phyloP scores from a whole-genome alignment of 2,113 vertebrate species.

The Solea solea region DNA sequence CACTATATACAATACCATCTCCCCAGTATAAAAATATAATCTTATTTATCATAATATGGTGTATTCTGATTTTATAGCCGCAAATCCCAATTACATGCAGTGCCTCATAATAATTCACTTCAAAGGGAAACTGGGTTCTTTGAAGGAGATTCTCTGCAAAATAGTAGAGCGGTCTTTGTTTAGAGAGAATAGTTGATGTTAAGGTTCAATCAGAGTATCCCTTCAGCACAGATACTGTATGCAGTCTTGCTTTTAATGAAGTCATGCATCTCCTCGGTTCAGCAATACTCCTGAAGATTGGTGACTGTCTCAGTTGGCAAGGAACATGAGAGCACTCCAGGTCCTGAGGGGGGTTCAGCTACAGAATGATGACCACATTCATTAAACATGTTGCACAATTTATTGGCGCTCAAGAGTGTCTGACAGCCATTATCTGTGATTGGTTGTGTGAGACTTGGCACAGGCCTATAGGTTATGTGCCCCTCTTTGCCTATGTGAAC shows the following conservation, averaged over 20 bases:
- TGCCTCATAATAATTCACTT: slow-evolving; percentile 34
- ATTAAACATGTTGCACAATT: slow-evolving; percentile 44
- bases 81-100: slow-evolving; percentile 11
- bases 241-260: slow-evolving; percentile 54
- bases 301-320: slow-evolving; percentile 18
- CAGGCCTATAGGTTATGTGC: neutral
- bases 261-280: slow-evolving; percentile 37
- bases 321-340: slow-evolving; percentile 30
- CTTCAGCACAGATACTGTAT: slow-evolving; percentile 22
- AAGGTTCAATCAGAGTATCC: slow-evolving; percentile 38
- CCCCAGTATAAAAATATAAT: neutral
- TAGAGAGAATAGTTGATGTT: slow-evolving; percentile 50
- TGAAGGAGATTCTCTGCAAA: slow-evolving; percentile 21
- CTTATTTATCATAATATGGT: slow-evolving; percentile 1
- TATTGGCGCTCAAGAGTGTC: slow-evolving; percentile 9
- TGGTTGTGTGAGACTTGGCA: neutral
- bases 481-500: neutral
- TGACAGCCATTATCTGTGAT: slow-evolving; percentile 3
- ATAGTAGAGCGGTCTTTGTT: slow-evolving; percentile 35
- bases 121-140: slow-evolving; percentile 29
- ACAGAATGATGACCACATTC: slow-evolving; percentile 46
- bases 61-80: neutral
- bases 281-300: slow-evolving; percentile 9
- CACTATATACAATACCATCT: neutral
- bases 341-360: slow-evolving; percentile 41